phyloP scores from a whole-genome alignment of 2,797 vertebrate species.

The Tragopan temminckii region DNA sequence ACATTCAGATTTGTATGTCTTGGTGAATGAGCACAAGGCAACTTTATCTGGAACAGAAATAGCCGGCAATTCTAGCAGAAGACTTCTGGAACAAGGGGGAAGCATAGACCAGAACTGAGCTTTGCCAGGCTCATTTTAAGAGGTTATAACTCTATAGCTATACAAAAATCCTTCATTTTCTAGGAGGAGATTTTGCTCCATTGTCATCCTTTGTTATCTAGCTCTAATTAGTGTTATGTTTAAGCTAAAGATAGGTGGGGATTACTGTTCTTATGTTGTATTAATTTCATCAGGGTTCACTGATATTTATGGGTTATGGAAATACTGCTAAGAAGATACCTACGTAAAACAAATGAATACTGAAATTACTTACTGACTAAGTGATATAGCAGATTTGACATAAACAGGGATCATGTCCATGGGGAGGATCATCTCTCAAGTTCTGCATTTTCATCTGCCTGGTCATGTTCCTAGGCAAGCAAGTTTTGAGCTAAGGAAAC shows the following conservation, averaged over 20 bases:
- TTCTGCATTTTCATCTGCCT: not conserved
- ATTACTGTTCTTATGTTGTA: not conserved
- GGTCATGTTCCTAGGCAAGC: not conserved
- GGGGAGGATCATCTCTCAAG: not conserved
- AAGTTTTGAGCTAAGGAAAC: not conserved
- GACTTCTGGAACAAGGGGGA: accelerated
- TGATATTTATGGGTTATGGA: not conserved
- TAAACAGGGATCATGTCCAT: not conserved
- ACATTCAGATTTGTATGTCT: not conserved
- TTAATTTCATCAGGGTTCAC: conserved; percentile 4
- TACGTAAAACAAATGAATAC: not conserved
- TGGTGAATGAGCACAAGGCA: not conserved
- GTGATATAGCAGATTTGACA: not conserved
- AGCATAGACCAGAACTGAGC: not conserved
- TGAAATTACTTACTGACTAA: not conserved
- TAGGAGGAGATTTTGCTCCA: not conserved
- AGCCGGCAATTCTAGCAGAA: not conserved
- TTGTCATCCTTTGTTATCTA: conserved; percentile 4
- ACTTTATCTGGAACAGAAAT: not conserved
- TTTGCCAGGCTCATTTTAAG: not conserved
- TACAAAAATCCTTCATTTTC: not conserved
- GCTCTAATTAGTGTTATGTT: conserved; percentile 17
- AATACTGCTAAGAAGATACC: conserved; percentile 20
- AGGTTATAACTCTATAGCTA: not conserved
- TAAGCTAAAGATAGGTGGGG: conserved; percentile 25